These are phyloP conservation scores for Atta colombica DNA, from an alignment of 1,140 invertebrate genomes.

Conservation along the genomic window DNA sequence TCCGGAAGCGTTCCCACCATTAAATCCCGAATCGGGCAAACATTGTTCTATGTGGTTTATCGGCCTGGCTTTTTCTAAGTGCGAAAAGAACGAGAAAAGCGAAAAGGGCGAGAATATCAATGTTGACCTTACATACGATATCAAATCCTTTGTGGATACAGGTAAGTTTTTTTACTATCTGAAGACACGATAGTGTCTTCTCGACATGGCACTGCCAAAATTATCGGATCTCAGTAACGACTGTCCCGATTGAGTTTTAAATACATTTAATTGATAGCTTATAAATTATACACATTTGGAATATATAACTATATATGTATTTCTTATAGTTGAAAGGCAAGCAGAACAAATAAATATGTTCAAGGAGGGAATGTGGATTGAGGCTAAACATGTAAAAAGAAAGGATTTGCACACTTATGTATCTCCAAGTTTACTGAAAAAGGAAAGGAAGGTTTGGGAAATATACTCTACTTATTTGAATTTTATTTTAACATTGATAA, in stretches of 20 bases:
- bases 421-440: slow-evolving; percentile 90
- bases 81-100: slow-evolving; percentile 89
- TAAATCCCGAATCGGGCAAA: slow-evolving; percentile 84
- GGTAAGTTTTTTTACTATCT: slow-evolving; percentile 82
- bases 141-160: slow-evolving; percentile 94
- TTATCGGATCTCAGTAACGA: too few relatives aligned
- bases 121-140: slow-evolving; percentile 97
- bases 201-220: too few relatives aligned
- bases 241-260: too few relatives aligned
- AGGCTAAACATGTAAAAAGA: slow-evolving; percentile 91
- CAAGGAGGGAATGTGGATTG: slow-evolving; percentile 96
- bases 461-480: not conserved
- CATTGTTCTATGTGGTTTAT: slow-evolving; percentile 98
- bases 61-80: slow-evolving; percentile 95
- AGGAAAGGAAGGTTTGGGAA: slow-evolving; percentile 88
- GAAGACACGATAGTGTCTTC: too few relatives aligned
- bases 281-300: not conserved
- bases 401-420: slow-evolving; percentile 93
- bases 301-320: not conserved
- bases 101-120: slow-evolving; percentile 94
- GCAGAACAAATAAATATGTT: slow-evolving; percentile 91
- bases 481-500: not conserved
- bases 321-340: slow-evolving; percentile 88
- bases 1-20: slow-evolving; percentile 92
- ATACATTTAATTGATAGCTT: too few relatives aligned